Base-by-base conservation (phyloP, 2,113 vertebrate genomes). In the Trematocara marginatum region DNA sequence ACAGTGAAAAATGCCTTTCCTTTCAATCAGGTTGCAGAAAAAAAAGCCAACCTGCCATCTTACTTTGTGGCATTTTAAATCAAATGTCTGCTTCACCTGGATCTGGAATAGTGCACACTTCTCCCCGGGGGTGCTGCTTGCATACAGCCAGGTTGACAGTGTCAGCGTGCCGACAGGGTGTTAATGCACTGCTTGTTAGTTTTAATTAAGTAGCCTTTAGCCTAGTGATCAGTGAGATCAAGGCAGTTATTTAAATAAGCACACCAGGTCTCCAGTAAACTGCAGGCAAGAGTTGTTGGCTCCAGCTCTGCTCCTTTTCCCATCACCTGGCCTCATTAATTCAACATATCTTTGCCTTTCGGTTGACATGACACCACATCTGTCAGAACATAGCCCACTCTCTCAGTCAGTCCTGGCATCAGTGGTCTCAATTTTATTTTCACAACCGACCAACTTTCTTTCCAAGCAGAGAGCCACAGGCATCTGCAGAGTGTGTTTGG, bases 121-220 rank as follows among this genome's bases (percentile, higher is more conserved):
- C 79, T 83, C 90, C 88, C 85, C 47, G 3, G 81, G 78, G 86
- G 79, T 61, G 64, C 56, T 35, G 79, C 89, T 83, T 49, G 35
- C 81, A 88, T 66, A 88, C 40, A 74, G 69, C 79, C 87, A 35
- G 89, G 87, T 83, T 81, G 79, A 49, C 66, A 7, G 89, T 61
- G 89, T 89, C 88, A 79, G 86, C 76, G 26, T 5, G 71, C 82
- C 64, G 83, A 82, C 85, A 10, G 91, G 87, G 47, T n/a, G 86
- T 80, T 91, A 88, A 90, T 91, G 85, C 90, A 34, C 92, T 49
- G 91, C 86, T 79, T 91, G 91, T 92, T 92, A 64, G 83, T 91
- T 93, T 93, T 90, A 91, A 94, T 94, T 86, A 92, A 91, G 92
- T 91, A 57, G 92, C 93, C 92, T 82, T 79, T 93, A 92, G 91